phyloP scores from a whole-genome alignment of 2,888 invertebrate species.

The Nemoura dubitans region DNA sequence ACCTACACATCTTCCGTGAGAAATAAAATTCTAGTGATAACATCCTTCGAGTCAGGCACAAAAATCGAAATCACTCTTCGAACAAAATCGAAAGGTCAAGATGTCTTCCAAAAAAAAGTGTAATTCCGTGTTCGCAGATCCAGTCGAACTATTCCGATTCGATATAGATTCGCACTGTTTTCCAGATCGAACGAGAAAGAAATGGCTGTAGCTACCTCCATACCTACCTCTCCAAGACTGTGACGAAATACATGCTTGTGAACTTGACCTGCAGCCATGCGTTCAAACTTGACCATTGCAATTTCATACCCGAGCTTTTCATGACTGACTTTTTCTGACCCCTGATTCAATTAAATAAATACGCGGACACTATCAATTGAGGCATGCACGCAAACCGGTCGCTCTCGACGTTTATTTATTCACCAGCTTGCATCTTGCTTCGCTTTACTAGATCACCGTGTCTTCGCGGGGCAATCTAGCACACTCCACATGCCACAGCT shows the following conservation, averaged over 20 bases:
- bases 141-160: neutral
- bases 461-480: neutral
- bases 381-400: neutral
- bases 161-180: neutral
- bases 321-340: neutral
- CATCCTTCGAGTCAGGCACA: too few species aligned
- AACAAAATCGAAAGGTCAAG: neutral
- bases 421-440: neutral
- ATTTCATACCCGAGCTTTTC: neutral
- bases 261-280: neutral
- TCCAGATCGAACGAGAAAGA: neutral
- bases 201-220: too few species aligned
- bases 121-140: neutral
- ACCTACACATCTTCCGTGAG: too few species aligned
- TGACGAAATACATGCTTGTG: neutral
- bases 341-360: neutral
- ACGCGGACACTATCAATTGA: neutral
- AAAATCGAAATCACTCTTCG: too few species aligned
- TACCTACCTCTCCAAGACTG: neutral
- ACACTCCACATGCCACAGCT: neutral
- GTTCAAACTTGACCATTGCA: neutral
- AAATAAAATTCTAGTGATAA: too few species aligned
- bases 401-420: neutral
- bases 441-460: neutral
- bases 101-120: neutral